Conservation (phyloP, 2,113 vertebrate genomes). For the Oncorhynchus mykiss region DNA sequence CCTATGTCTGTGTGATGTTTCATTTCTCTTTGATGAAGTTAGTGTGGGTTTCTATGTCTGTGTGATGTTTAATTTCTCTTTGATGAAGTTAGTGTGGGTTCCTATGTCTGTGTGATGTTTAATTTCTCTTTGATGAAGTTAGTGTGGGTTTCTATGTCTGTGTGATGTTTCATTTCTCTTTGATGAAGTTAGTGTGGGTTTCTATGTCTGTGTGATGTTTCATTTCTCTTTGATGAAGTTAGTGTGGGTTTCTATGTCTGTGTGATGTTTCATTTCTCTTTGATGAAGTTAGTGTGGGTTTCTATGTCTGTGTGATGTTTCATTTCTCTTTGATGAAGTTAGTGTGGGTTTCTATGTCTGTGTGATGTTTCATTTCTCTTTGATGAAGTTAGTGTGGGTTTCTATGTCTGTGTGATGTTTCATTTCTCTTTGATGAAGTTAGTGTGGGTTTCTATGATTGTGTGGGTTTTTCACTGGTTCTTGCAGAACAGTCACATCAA, state of each 20-base stretch:
- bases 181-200: constrained; percentile 33
- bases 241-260: no score
- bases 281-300: no score
- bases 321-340: constrained; percentile 36
- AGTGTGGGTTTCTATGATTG: constrained; percentile 38
- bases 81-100: constrained; percentile 34
- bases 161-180: neutral
- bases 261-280: no score
- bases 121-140: constrained; percentile 19
- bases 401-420: constrained; percentile 26
- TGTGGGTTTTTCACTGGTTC: constrained; percentile 2
- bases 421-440: constrained; percentile 50
- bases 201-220: constrained; percentile 30
- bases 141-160: constrained; percentile 37
- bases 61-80: constrained; percentile 50
- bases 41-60: constrained; percentile 20
- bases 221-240: constrained; percentile 19
- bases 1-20: constrained; percentile 29
- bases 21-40: constrained; percentile 19
- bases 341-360: neutral
- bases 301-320: constrained; percentile 26
- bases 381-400: no score
- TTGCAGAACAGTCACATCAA: neutral
- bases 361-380: constrained; percentile 51
- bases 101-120: constrained; percentile 30